A percentile compares a stretch with the other conserved stretches of the same genome.
Evolutionary conservation across 2,113 vertebrate genomes (phyloP).

Genomic region (Petaurus breviceps): DNA sequence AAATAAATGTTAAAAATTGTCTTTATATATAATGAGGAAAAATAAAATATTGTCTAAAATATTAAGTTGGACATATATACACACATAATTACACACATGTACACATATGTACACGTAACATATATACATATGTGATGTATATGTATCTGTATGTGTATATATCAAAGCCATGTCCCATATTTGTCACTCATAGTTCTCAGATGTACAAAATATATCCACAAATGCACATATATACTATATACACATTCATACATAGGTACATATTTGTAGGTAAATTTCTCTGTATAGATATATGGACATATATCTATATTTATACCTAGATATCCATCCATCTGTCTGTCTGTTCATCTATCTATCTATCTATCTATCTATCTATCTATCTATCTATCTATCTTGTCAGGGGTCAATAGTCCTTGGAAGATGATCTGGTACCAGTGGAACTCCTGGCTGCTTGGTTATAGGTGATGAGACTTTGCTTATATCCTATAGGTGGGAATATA

Average conservation of each 20-base stretch:
- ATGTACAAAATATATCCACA: neutral
- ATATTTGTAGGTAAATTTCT: neutral
- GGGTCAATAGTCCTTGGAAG: neutral
- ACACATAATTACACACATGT: neutral
- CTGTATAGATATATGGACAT: neutral
- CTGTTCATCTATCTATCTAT: too few species aligned
- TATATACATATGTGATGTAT: neutral
- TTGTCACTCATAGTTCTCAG: neutral
- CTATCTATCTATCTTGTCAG: neutral
- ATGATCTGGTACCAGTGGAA: neutral
- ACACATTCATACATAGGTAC: neutral
- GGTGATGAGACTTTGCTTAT: neutral
- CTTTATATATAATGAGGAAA: neutral
- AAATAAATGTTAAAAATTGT: too few species aligned
- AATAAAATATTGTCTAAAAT: neutral
- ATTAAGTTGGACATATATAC: neutral
- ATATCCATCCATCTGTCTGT: too few species aligned
- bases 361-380: neutral
- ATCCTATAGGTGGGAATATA: neutral
- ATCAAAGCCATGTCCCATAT: neutral
- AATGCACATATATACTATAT: neutral
- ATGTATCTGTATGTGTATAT: neutral
- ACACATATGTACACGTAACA: neutral
- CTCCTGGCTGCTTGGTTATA: neutral
- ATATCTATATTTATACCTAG: neutral